These are phyloP conservation scores for Phymanthus crucifer DNA, from an alignment of 92 coral and sea anemone species.

Conservation along the genomic window DNA sequence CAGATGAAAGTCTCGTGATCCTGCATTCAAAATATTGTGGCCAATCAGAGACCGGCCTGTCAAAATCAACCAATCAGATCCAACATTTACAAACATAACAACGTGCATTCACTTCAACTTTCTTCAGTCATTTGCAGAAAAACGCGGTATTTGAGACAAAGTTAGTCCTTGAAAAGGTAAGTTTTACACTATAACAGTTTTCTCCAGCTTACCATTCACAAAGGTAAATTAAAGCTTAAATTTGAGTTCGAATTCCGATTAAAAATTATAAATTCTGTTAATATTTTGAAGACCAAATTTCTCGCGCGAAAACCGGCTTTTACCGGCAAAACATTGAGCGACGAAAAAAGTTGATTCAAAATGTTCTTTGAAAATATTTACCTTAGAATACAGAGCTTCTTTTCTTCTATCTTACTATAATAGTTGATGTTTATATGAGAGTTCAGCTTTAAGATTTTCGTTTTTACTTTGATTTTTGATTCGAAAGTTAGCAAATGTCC, in stretches of 20 bases:
- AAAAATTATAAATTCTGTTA: neutral
- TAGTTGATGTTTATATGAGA: no score
- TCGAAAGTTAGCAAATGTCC: no score
- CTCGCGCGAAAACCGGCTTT: neutral
- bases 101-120: neutral
- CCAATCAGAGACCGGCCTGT: conserved; percentile 58
- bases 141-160: neutral
- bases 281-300: neutral
- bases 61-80: conserved; percentile 56
- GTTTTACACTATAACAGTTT: neutral
- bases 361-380: no score
- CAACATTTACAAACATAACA: conserved; percentile 2
- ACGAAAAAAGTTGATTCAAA: no score
- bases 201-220: neutral
- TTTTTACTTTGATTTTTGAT: no score
- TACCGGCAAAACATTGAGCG: no score
- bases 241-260: no score
- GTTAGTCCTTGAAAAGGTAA: neutral
- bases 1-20: conserved; percentile 83
- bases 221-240: no score
- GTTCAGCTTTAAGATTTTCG: no score
- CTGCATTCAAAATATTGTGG: conserved; percentile 41
- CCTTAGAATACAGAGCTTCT: no score
- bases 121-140: neutral
- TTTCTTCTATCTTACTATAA: no score